phyloP scores from a whole-genome alignment of 2,888 invertebrate genomes.

The Pyrgus malvae region DNA sequence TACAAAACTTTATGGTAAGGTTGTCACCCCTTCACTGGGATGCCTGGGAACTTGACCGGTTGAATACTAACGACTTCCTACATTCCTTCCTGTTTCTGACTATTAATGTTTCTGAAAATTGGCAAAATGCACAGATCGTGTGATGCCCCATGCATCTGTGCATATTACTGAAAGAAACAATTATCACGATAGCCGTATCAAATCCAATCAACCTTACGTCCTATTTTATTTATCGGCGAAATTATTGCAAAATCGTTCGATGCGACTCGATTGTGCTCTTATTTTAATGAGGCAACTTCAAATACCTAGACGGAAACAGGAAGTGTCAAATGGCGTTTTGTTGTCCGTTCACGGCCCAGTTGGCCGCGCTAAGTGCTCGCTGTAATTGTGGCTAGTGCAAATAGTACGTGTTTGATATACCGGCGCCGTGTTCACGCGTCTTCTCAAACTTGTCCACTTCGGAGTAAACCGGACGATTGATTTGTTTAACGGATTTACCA shows the following conservation, averaged over 20 bases:
- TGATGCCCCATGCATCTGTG: no score
- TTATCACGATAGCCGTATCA: no score
- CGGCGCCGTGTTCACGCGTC: slow-evolving; percentile 32
- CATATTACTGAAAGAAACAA: no score
- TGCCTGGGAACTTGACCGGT: no score
- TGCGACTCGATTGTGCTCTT: slow-evolving; percentile 47
- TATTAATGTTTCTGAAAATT: no score
- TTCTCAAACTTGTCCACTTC: slow-evolving; percentile 41
- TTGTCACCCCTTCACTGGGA: no score
- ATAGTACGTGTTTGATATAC: slow-evolving; percentile 57
- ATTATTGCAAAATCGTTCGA: slow-evolving; percentile 41
- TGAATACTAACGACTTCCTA: no score
- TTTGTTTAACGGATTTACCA: slow-evolving; percentile 57
- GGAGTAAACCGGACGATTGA: slow-evolving; percentile 44
- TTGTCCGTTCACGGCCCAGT: slow-evolving; percentile 75
- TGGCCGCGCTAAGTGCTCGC: slow-evolving; percentile 73
- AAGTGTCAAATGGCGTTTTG: slow-evolving; percentile 79
- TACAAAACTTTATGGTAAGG: no score
- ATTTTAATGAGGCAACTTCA: slow-evolving; percentile 48
- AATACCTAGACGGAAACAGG: slow-evolving; percentile 73
- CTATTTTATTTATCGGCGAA: background rate
- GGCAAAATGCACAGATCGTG: no score
- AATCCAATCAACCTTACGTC: no score
- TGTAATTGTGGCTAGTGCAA: slow-evolving; percentile 78
- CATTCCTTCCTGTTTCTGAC: no score